Conservation (phyloP, 2,113 vertebrate genomes). For the Ia io region DNA sequence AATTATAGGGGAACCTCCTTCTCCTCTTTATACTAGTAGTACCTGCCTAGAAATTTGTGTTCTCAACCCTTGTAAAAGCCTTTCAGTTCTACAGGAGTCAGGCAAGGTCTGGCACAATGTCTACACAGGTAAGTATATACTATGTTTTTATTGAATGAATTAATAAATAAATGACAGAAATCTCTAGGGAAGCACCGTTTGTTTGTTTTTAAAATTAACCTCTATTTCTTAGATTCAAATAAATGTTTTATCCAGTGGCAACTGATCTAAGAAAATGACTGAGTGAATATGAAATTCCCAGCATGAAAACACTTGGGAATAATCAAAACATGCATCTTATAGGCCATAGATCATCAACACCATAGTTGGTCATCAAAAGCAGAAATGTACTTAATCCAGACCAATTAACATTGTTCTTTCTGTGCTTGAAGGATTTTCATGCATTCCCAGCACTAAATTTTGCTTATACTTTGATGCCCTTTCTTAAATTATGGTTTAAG, state of each 20-base stretch:
- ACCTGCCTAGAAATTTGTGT: not conserved
- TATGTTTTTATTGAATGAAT: not conserved
- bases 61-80: not conserved
- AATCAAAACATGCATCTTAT: conserved; percentile 55
- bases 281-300: conserved; percentile 36
- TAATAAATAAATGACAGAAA: conserved; percentile 7
- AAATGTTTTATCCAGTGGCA: conserved; percentile 8
- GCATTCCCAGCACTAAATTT: conserved; percentile 40
- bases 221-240: not conserved
- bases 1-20: not conserved
- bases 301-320: conserved; percentile 43
- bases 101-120: not conserved
- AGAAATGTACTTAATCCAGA: conserved; percentile 48
- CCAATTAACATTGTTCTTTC: conserved; percentile 60
- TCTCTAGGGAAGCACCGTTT: not conserved
- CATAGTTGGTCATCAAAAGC: conserved; percentile 43
- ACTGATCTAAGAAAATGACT: conserved; percentile 22
- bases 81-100: not conserved
- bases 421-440: conserved; percentile 47
- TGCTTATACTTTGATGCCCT: not conserved
- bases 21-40: not conserved
- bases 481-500: conserved; percentile 32
- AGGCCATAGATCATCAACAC: conserved; percentile 65
- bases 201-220: conserved; percentile 43
- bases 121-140: not conserved